phyloP scores from a whole-genome alignment of 2,888 invertebrate genomes.

The Ferrisia virgata region DNA sequence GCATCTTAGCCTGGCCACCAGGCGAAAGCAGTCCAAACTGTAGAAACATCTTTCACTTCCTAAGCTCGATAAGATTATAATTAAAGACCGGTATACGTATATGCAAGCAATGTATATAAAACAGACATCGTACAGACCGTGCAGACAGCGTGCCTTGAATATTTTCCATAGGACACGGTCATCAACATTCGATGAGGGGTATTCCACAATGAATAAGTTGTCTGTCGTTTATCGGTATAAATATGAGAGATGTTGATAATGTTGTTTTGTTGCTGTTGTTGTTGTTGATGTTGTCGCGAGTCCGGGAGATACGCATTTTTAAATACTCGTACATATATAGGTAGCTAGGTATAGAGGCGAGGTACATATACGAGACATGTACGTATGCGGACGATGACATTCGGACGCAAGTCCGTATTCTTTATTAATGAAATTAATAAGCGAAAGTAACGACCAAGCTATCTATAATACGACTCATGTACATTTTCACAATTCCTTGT shows the following conservation, averaged over 20 bases:
- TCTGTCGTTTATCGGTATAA: no score
- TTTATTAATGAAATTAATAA: constrained; percentile 24
- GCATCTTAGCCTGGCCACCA: not conserved
- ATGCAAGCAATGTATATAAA: no score
- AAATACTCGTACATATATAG: not conserved
- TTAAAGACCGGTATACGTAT: constrained; percentile 10
- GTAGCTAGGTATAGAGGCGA: not conserved
- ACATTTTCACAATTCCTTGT: constrained; percentile 27
- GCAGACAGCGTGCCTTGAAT: constrained; percentile 5
- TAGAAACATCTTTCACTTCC: constrained; percentile 30
- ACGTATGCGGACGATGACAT: not conserved
- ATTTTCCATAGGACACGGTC: not conserved
- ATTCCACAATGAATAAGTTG: not conserved
- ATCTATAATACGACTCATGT: no score
- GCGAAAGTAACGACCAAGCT: not conserved
- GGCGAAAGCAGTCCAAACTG: constrained; percentile 26
- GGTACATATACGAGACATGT: not conserved
- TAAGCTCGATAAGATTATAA: constrained; percentile 5
- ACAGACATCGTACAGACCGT: no score
- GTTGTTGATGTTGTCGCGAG: no score
- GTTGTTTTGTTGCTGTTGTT: no score
- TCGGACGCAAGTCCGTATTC: not conserved
- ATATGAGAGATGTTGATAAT: no score
- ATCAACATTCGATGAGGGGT: not conserved
- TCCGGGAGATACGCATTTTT: not conserved